Base-by-base conservation (phyloP, 2,797 vertebrate species). In the Pagetopsis macropterus region DNA sequence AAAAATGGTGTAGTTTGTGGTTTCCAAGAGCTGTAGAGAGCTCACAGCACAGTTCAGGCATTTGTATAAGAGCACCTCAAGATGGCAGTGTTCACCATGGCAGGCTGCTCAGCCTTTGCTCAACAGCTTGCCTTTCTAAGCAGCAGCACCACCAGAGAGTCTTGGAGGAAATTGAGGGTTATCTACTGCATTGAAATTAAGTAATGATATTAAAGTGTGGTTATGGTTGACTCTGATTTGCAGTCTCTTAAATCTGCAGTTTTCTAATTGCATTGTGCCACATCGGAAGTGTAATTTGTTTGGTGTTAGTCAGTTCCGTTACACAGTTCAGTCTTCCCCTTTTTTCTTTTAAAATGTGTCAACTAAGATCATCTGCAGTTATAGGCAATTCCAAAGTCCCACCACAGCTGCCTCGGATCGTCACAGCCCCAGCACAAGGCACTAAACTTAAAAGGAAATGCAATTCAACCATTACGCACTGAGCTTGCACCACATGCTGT, bases 21-120 rank as follows among this genome's bases (percentile, higher is more conserved):
- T 17, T 60, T 57, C 43, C 52, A 40, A 9, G 68, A 51, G 67
- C 65, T 51, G 15, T 69, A 17, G 51, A 70, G 58, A 70, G 58
- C 72, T 73, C 75, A n/a, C 27, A 55, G 40, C 57, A 57, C 17
- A 48, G 67, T 40, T 31, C 40, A 51, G 50, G 76, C 86, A 81
- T 83, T 82, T 75, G 73, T 84, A 15, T 72, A 48, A 17, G 76
- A 81, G 71, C 2, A 79, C 96, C 97, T 97, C 94, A 89, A 97
- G 98, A 96, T 98, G 98, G 94, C 94, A 95, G 89, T 96, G 95
- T 98, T 97, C 92, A 98, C 97, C 96, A 92, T 75, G 88, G 54
- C 74, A 92, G 88, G 67, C 58, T 56, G 52, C 69, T 65, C 77
- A 46, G 68, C 49, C 15, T 72, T 13, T 70, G 75, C 85, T 87